Base-by-base conservation (phyloP, 1,140 invertebrate genomes). In the Anastrepha ludens region DNA sequence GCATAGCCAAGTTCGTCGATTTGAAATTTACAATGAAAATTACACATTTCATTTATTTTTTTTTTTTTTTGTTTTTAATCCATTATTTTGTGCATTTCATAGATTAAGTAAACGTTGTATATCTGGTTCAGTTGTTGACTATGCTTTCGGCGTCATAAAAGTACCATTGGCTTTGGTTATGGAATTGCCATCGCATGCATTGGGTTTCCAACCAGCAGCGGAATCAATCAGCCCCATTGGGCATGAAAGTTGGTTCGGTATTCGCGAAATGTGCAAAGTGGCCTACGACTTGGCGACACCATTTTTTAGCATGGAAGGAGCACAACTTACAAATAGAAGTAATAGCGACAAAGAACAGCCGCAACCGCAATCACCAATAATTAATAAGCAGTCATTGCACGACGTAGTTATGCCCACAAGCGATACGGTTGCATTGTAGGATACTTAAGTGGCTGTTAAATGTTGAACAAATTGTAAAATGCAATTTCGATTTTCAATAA, bases 61-160 rank as follows among this genome's bases (percentile, higher is more conserved):
- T 8, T 50, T 50, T 29, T 29, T 29, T 29, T 29, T 29, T 29
- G 29, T 29, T 29, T 29, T 29, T 29, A 29, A 29, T 29, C 29
- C 29, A 29, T 29, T 29, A 29, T 29, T 29, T 29, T 29, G 29
- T 29, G 29, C 5, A 67, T 29, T 29, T 67, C n/a, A 8, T 55
- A 81, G 74, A 81, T 78, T 93, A 20, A 92, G 89, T 15, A 91
- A 94, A 93, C 95, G 95, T 87, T 93, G 94, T 0, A 95, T 95
- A 11, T 94, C 96, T 62, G 96, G 96, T 2, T 95, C 95, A 2
- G 96, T 95, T 87, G 95, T 96, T 89, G 96, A 97, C 89, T 97
- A 95, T 92, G 96, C 95, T 0, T 96, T 95, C 89, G 95, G 95
- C 0, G 94, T 93, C 0, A 92, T 94, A 2, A 95, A 94, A 20